phyloP scores from a whole-genome alignment of 2,113 vertebrate genomes.

The Elgaria multicarinata region DNA sequence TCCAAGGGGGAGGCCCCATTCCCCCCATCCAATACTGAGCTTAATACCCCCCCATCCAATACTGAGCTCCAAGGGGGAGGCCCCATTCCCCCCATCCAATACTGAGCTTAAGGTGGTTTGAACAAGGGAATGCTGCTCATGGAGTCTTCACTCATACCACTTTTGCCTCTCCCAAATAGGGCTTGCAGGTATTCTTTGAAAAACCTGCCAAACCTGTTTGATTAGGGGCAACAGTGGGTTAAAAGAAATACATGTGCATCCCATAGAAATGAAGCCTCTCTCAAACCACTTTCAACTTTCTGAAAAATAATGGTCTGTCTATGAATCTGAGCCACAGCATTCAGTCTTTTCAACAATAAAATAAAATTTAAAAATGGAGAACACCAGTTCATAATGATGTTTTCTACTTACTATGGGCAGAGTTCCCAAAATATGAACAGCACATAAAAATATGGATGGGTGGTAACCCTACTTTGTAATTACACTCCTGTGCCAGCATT shows the following conservation, averaged over 20 bases:
- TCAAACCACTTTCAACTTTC: background rate
- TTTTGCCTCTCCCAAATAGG: background rate
- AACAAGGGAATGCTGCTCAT: background rate
- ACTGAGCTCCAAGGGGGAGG: background rate
- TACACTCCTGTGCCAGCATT: background rate
- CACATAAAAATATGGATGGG: constrained; percentile 8
- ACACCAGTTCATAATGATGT: background rate
- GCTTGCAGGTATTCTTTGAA: background rate
- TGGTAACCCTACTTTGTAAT: constrained; percentile 6
- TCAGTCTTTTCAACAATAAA: background rate
- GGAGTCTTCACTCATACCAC: background rate
- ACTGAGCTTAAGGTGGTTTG: background rate
- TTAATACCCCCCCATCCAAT: no score
- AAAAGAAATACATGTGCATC: background rate
- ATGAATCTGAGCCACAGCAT: background rate
- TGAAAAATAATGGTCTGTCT: background rate
- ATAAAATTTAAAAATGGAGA: background rate
- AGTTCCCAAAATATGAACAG: constrained; percentile 10
- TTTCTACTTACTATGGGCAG: constrained; percentile 16
- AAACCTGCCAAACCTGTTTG: background rate
- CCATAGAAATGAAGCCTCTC: background rate
- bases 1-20: background rate
- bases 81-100: background rate
- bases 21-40: background rate
- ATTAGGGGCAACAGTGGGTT: background rate